Base-by-base conservation (phyloP, 2,797 vertebrate species). In the Pristis pectinata region DNA sequence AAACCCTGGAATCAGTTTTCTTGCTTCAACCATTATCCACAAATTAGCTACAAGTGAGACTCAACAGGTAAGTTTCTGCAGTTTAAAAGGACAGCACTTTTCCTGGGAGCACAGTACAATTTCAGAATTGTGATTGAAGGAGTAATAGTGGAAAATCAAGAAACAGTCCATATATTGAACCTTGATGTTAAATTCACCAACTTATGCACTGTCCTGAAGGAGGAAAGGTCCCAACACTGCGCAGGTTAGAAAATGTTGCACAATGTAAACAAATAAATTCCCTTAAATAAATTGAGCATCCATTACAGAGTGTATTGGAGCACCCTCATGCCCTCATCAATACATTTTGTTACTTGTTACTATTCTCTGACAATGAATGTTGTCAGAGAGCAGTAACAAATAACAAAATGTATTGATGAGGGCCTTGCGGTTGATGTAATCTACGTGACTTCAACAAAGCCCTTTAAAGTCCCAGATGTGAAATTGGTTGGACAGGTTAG, bases 21-120 rank as follows among this genome's bases (percentile, higher is more conserved):
- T 97, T 94, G 80, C 96, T 95, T 97, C 97, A 77, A 96, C 95
- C 93, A 97, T 97, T 59, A 97, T 98, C 95, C 95, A 95, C 70
- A 95, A 97, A 95, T 94, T 98, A 94, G 96, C 96, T 85, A 93
- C 95, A 94, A 96, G 96, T 74, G 70, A 95, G 93, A 94, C 93
- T 72, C 96, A 95, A 61, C 96, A 97, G 96, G 97, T 97, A 96
- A 95, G 97, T 95, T 93, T 70, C 24, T 74, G 27, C 27, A 17
- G 24, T 76, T 74, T 13, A 53, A 49, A 15, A 3, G 61, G 64
- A 93, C 44, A 27, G 41, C 27, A 76, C 17, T 30, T 74, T 53
- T 30, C 70, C 30, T 41, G 24, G 27, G 22, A 49, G 34, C 4
- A 76, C 27, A 30, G 19, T 76, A 53, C 49, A 5, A 76, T 34